Evolutionary conservation across 2,113 vertebrate species (phyloP).

Genomic region (Panthera tigris): DNA sequence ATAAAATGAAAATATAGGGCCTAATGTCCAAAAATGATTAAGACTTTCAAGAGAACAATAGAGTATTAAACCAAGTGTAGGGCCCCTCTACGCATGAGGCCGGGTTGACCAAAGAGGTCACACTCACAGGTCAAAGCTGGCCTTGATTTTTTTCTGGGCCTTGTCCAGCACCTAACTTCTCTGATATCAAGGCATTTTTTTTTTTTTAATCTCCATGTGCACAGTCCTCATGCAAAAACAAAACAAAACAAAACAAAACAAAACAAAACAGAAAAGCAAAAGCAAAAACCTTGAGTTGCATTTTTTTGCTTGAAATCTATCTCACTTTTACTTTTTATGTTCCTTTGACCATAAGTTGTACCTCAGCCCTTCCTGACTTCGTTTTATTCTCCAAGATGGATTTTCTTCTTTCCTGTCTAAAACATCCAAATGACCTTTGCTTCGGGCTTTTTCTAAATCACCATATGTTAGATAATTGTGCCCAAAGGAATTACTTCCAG

Average conservation of each 20-base stretch:
- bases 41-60: background rate
- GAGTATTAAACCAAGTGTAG: background rate
- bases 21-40: background rate
- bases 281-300: background rate
- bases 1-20: background rate
- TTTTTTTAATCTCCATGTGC: background rate
- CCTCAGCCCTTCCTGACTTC: constrained; percentile 65
- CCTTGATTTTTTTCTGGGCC: too few relatives aligned
- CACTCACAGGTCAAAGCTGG: background rate
- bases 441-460: constrained; percentile 82
- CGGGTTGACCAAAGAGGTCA: background rate
- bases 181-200: background rate
- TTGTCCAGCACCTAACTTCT: background rate
- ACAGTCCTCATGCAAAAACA: background rate
- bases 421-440: constrained; percentile 83
- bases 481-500: constrained; percentile 87
- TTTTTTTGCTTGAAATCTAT: background rate
- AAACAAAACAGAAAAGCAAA: background rate
- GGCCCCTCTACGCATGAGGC: background rate
- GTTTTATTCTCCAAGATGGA: constrained; percentile 79
- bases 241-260: background rate
- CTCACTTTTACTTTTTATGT: constrained; percentile 56
- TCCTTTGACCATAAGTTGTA: constrained; percentile 61
- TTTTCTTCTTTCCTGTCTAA: constrained; percentile 83
- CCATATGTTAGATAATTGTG: constrained; percentile 87